Base-by-base conservation (phyloP, 2,888 invertebrate genomes). In the Rotaria socialis region DNA sequence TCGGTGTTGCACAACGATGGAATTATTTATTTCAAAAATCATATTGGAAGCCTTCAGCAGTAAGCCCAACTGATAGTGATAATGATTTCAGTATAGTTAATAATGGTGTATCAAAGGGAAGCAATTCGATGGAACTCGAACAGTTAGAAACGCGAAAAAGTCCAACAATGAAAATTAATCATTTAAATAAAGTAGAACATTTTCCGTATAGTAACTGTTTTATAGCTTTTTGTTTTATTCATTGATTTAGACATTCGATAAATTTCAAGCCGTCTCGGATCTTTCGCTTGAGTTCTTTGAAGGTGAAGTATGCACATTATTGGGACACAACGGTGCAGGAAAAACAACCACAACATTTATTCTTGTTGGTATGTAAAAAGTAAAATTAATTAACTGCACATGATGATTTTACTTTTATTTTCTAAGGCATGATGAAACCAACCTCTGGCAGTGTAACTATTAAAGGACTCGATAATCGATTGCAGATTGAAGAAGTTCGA, bases 1-100 rank as follows among this genome's bases (percentile, higher is more conserved):
- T 89, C 89, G 91, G 90, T 56, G 88, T 90, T 41, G 87, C 89
- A 16, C 89, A 90, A 87, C 90, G 90, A 2, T 91, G 90, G 90
- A 90, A 91, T 87, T 91, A 91, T 88, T 89, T 89, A 4, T 85
- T 86, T 60, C 85, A 47, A 80, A 47, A 47, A 80, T 80, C 47
- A 14, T 80, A 80, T 16, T 80, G 80, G 80, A 43, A 47, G 14
- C 47, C 80, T 14, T 43, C 43, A 47, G 14, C 2, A 47, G n/a
- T 80, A 24, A 22, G n/a, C 47, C 80, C 80, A n/a, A 14, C 4
- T 24, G 80, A 22, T 47, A 22, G 14, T 47, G 11, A 24, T 11
- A n/a, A 27, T 67, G 35, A 67, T 35, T 19, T 67, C 4, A 19
- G 16, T 67, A 35, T 1, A 35, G 19, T 35, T 35, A 6, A 67